Conservation (phyloP, 2,888 invertebrate genomes). For the Caenorhabditis sp. region DNA sequence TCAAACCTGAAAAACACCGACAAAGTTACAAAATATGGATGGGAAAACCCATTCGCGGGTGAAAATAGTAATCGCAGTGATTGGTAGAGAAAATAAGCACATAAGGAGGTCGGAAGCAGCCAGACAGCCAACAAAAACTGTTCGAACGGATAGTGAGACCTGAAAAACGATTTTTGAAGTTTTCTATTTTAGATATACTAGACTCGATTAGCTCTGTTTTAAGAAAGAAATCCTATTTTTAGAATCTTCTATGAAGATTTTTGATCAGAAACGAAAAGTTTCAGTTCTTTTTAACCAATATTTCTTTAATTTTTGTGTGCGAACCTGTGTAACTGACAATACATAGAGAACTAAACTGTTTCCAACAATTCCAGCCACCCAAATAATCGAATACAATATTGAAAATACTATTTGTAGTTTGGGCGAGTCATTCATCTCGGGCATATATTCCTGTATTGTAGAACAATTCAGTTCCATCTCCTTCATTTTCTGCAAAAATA, state of each 20-base stretch:
- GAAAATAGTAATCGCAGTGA: slow-evolving; percentile 68
- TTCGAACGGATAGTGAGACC: slow-evolving; percentile 66
- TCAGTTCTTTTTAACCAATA: not conserved
- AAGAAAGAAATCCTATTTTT: not conserved
- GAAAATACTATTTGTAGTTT: slow-evolving; percentile 57
- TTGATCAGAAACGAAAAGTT: not conserved
- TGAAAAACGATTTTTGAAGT: slow-evolving; percentile 25
- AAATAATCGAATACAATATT: slow-evolving; percentile 65
- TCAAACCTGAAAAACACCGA: slow-evolving; percentile 67
- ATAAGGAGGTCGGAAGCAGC: slow-evolving; percentile 59
- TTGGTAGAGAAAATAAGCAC: slow-evolving; percentile 64
- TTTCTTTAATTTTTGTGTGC: not conserved
- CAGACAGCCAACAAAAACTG: slow-evolving; percentile 61
- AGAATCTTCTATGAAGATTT: not conserved
- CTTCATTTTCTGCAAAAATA: no score
- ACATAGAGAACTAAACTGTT: slow-evolving; percentile 68
- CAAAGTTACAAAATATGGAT: slow-evolving; percentile 61
- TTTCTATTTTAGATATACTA: not conserved
- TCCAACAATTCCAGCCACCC: slow-evolving; percentile 65
- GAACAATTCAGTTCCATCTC: slow-evolving; percentile 5
- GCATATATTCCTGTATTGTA: slow-evolving; percentile 28
- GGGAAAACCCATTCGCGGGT: slow-evolving; percentile 69
- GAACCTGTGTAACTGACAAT: slow-evolving; percentile 65
- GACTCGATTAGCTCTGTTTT: not conserved
- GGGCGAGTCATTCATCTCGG: slow-evolving; percentile 31